These are phyloP conservation scores for Diprion similis DNA, from an alignment of 1,140 invertebrate genomes.

Conservation along the genomic window DNA sequence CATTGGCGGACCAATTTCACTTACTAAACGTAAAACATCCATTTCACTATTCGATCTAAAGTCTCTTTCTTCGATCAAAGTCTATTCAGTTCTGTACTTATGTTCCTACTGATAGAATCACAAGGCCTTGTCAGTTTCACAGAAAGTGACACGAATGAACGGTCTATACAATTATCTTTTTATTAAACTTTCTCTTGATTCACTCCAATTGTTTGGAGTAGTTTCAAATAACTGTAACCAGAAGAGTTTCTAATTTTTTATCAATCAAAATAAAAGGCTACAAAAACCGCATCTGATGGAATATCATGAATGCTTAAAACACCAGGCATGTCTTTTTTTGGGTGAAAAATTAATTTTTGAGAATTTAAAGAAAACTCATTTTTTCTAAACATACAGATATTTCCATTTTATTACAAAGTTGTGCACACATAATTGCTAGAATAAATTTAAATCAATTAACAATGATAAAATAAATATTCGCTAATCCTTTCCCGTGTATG, in stretches of 20 bases:
- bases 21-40: neutral
- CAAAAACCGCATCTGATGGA: no score
- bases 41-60: neutral
- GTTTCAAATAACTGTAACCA: no score
- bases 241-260: no score
- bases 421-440: constrained; percentile 52
- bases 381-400: constrained; percentile 43
- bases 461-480: constrained; percentile 61
- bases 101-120: neutral
- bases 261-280: no score
- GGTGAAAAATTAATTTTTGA: no score
- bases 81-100: no score
- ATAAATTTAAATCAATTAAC: constrained; percentile 53
- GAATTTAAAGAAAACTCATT: neutral
- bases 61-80: no score
- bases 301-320: no score
- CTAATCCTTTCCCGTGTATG: constrained; percentile 38
- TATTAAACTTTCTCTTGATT: neutral
- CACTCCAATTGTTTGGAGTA: neutral
- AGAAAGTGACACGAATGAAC: neutral
- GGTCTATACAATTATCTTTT: neutral
- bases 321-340: no score
- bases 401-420: constrained; percentile 57
- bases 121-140: neutral
- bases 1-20: neutral